A percentile compares a stretch with the other conserved stretches of the same genome.
These are phyloP conservation scores for Antheraea mylitta DNA, from an alignment of 1,140 invertebrate species.

Conservation along the genomic window DNA sequence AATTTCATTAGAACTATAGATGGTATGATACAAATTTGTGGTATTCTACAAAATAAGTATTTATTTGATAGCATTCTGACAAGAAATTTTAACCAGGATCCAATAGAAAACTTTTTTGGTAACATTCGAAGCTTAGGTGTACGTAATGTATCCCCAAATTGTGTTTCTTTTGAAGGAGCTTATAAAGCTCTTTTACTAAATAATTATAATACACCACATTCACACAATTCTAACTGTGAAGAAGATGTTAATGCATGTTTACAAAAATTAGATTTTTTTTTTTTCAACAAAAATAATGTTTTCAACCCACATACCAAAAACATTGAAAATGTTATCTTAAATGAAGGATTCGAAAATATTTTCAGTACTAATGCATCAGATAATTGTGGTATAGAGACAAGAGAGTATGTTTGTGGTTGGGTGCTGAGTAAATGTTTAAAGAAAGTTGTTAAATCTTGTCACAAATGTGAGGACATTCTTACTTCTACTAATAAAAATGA, in stretches of 20 bases:
- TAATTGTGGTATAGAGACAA: constrained; percentile 22
- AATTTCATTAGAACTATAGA: constrained; percentile 39
- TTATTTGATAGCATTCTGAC: constrained; percentile 25
- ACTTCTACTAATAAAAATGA: constrained; percentile 9
- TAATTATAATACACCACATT: no score
- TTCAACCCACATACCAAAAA: constrained; percentile 23
- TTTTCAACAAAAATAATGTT: no score
- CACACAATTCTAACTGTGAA: no score
- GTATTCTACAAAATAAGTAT: constrained; percentile 23
- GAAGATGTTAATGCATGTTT: no score
- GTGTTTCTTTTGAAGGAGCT: constrained; percentile 30
- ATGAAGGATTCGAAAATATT: constrained; percentile 20
- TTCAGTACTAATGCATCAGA: background rate
- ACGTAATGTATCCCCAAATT: constrained; percentile 30
- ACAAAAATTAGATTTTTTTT: no score
- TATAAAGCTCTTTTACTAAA: constrained; percentile 24
- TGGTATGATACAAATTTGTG: constrained; percentile 25
- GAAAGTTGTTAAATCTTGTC: constrained; percentile 26
- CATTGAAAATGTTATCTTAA: constrained; percentile 18
- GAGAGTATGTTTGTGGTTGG: constrained; percentile 39
- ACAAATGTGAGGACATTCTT: constrained; percentile 16
- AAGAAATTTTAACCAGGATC: constrained; percentile 36
- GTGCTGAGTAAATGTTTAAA: constrained; percentile 32
- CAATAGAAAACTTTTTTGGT: constrained; percentile 32
- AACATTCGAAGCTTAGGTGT: constrained; percentile 30